Base-by-base conservation (phyloP, 2,888 invertebrate species). In the Acronicta psi region DNA sequence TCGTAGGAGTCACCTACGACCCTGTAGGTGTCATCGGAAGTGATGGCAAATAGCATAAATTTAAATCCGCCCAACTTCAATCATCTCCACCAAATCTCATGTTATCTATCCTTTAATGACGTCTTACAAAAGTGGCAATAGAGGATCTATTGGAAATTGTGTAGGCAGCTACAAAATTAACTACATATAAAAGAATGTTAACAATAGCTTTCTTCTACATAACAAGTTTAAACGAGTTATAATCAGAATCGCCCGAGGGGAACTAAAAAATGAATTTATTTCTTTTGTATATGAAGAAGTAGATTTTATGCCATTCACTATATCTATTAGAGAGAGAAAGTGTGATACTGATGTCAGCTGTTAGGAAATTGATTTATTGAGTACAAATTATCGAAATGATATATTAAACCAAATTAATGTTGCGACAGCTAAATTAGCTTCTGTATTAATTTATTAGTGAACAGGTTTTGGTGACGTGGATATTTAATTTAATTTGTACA, bases 181-280 rank as follows among this genome's bases (percentile, higher is more conserved):
- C 9, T 49, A 34, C 13, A 55, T 18, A 25, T 37, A 53, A 62
- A 55, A 53, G 9, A 36, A 4, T 37, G 46, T 25, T 54, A 70
- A 66, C 71, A 68, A 68, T 54, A 54, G 46, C 67, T 71, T 68
- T 68, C 71, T 66, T 59, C 20, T 18, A 29, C 16, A 37, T 43
- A 66, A 36, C 42, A 47, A 53, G 49, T 40, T 17, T n/a, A 14
- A 46, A 40, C 52, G 3, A 42, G 66, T 53, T 70, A 38, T 53
- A 43, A 53, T 46, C 45, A 25, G 49, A 47, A 57, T 42, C 29
- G 59, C 71, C 38, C n/a, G 36, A 43, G 66, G 66, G 47, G n/a
- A 9, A 59, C 16, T 18, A 6, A 25, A 11, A 42, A 53, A 53
- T 46, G 45, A 70, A 53, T 67, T 50, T 9, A 50, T 64, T 69